Conservation (phyloP, 2,888 invertebrate species). For the Dione juno region DNA sequence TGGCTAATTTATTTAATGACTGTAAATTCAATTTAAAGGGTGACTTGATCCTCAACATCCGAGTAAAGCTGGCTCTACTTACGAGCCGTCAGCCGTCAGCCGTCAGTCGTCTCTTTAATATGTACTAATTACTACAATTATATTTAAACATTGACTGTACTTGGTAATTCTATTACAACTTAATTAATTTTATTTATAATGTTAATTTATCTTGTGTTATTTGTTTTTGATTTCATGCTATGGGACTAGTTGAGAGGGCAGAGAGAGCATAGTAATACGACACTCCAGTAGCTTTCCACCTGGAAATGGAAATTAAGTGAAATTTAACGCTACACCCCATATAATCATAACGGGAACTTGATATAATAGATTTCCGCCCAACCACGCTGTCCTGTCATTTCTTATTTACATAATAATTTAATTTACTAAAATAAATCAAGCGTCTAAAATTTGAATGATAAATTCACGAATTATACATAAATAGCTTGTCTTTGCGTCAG, state of each 20-base stretch:
- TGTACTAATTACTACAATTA: neutral
- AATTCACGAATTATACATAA: neutral
- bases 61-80: neutral
- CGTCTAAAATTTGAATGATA: neutral
- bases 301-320: too few relatives aligned
- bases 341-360: too few relatives aligned
- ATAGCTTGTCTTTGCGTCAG: neutral
- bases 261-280: too few relatives aligned
- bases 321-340: too few relatives aligned
- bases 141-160: neutral
- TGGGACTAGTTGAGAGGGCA: too few relatives aligned
- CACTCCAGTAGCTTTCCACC: too few relatives aligned
- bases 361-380: too few relatives aligned
- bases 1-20: conserved; percentile 35
- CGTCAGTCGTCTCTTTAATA: neutral
- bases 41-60: conserved; percentile 16
- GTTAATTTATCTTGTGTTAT: too few relatives aligned
- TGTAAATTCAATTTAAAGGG: conserved; percentile 35
- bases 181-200: too few relatives aligned
- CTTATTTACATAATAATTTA: too few relatives aligned
- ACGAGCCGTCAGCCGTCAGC: neutral
- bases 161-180: neutral
- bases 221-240: too few relatives aligned
- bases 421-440: neutral
- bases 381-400: too few relatives aligned